A percentile compares a stretch with the other conserved stretches of the same genome.
phyloP scores from a whole-genome alignment of 2,797 vertebrate species.

The Micrastur ruficollis region DNA sequence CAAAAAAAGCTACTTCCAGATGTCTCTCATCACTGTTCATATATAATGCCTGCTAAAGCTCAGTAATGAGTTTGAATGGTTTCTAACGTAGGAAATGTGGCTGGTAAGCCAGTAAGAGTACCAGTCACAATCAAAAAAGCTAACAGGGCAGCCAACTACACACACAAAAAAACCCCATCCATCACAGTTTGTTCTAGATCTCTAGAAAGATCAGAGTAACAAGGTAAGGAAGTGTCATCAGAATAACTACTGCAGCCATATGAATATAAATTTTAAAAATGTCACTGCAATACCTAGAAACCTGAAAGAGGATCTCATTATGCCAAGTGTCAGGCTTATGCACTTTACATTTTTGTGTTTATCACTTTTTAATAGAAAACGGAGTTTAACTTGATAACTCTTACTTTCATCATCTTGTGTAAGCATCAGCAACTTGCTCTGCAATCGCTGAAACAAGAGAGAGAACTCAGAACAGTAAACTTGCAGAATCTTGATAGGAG shows the following conservation, averaged over 20 bases:
- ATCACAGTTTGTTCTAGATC: neutral
- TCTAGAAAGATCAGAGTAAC: neutral
- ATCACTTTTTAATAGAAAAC: neutral
- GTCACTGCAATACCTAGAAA: neutral
- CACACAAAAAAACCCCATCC: neutral
- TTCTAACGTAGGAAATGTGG: neutral
- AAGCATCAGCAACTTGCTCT: conserved; percentile 79
- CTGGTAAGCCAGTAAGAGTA: neutral
- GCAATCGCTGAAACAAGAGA: conserved; percentile 76
- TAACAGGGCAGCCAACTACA: neutral
- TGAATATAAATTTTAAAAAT: neutral
- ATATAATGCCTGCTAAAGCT: neutral
- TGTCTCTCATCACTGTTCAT: neutral
- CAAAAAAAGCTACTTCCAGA: neutral
- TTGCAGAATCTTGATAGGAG: neutral
- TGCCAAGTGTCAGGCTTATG: neutral
- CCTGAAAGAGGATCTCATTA: neutral
- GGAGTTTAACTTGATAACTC: neutral
- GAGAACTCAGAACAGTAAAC: neutral
- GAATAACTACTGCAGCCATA: neutral
- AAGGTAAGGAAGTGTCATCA: neutral
- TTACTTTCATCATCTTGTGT: conserved; percentile 74
- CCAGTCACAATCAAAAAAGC: neutral
- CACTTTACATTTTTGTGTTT: neutral
- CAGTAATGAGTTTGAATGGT: neutral